phyloP scores from a whole-genome alignment of 2,113 vertebrate species.

The Istiophorus platypterus region DNA sequence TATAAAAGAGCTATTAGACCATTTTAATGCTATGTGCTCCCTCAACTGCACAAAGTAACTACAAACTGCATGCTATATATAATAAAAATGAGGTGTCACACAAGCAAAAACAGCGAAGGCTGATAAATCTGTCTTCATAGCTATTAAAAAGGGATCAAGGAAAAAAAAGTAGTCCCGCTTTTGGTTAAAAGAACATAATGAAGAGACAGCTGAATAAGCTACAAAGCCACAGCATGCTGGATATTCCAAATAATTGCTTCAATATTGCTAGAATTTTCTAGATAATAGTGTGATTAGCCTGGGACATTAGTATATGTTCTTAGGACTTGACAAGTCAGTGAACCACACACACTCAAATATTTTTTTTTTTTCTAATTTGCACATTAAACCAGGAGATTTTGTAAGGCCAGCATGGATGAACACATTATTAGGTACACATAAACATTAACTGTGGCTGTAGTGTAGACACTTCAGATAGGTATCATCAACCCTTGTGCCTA shows the following conservation, averaged over 20 bases:
- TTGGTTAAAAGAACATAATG: slow-evolving; percentile 40
- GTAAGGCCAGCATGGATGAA: background rate
- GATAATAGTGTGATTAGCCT: slow-evolving; percentile 33
- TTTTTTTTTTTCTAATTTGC: slow-evolving; percentile 4
- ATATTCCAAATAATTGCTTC: slow-evolving; percentile 18
- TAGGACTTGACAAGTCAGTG: slow-evolving; percentile 7
- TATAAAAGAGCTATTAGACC: slow-evolving; percentile 32
- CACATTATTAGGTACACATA: background rate
- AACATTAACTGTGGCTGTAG: background rate
- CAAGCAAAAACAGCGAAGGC: slow-evolving; percentile 15
- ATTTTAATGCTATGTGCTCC: slow-evolving; percentile 18
- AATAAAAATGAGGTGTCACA: slow-evolving; percentile 46
- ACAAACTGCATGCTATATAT: background rate
- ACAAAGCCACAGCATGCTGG: background rate
- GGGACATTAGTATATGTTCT: background rate
- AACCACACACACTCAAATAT: background rate
- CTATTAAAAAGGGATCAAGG: slow-evolving; percentile 38
- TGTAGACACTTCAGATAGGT: background rate
- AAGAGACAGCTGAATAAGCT: slow-evolving; percentile 26
- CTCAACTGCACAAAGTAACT: background rate
- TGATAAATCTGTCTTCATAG: slow-evolving; percentile 27
- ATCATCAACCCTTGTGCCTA: background rate
- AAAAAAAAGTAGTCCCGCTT: slow-evolving; percentile 17
- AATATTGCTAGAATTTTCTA: background rate
- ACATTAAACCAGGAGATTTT: background rate